These are phyloP conservation scores for Oncorhynchus gorbuscha DNA, from an alignment of 2,113 vertebrate species.

Conservation along the genomic window DNA sequence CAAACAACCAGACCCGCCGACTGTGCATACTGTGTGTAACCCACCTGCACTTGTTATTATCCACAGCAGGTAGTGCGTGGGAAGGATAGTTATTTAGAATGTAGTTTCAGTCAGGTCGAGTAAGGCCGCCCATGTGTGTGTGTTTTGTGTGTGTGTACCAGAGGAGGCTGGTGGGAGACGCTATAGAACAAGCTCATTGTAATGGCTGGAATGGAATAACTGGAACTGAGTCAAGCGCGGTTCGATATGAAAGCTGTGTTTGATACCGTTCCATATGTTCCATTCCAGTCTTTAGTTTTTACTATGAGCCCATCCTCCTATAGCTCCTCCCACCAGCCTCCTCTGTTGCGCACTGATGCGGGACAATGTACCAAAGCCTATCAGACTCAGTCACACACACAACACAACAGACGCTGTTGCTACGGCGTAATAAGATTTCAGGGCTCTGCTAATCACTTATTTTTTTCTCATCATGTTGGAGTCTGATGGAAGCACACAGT, in stretches of 20 bases:
- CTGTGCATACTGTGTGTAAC: neutral
- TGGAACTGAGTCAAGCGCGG: too few species aligned
- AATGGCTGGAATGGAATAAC: too few species aligned
- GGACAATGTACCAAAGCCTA: neutral
- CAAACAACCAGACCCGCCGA: slow-evolving; percentile 29
- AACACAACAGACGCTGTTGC: slow-evolving; percentile 32
- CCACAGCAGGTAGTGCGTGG: too few species aligned
- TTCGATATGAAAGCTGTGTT: too few species aligned
- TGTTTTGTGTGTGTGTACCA: neutral
- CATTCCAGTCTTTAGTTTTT: too few species aligned
- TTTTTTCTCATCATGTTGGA: slow-evolving; percentile 44
- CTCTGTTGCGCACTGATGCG: slow-evolving; percentile 6
- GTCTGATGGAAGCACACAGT: slow-evolving; percentile 40
- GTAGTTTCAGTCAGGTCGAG: too few species aligned
- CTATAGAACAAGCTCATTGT: too few species aligned
- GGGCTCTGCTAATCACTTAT: slow-evolving; percentile 54
- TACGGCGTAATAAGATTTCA: slow-evolving; percentile 57
- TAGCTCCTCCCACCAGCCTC: too few species aligned
- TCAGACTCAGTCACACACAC: neutral
- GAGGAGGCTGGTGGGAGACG: neutral
- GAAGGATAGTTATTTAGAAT: too few species aligned
- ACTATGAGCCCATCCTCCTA: too few species aligned
- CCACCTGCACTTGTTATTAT: too few species aligned
- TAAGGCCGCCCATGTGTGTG: neutral
- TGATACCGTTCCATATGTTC: too few species aligned